These are phyloP conservation scores for Onychostoma macrolepis DNA, from an alignment of 2,113 vertebrate species.

Conservation along the genomic window DNA sequence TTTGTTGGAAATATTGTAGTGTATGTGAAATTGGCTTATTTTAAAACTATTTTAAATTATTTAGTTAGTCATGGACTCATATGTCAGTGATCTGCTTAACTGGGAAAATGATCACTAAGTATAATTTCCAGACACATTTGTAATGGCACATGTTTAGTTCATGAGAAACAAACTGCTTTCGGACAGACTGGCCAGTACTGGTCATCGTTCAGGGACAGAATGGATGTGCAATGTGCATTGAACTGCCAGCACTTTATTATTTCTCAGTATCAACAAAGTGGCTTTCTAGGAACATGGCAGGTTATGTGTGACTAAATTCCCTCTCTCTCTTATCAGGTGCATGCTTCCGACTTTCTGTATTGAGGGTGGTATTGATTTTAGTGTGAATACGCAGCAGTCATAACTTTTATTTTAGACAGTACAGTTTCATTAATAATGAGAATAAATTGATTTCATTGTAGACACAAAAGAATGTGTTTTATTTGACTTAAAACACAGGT, in stretches of 20 bases:
- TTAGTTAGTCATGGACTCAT: too few relatives aligned
- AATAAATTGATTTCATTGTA: too few relatives aligned
- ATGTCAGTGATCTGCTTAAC: neutral
- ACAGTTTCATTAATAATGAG: too few relatives aligned
- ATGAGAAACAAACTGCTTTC: slow-evolving; percentile 11
- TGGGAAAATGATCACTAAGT: neutral
- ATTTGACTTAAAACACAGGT: too few relatives aligned
- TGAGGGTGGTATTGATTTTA: too few relatives aligned
- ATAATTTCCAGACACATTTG: neutral
- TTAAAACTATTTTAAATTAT: too few relatives aligned
- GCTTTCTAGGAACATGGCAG: slow-evolving; percentile 33
- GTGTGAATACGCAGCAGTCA: too few relatives aligned
- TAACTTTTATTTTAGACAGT: too few relatives aligned
- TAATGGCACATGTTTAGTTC: neutral
- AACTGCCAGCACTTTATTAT: slow-evolving; percentile 6
- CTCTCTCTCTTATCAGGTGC: neutral
- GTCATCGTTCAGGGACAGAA: slow-evolving; percentile 3
- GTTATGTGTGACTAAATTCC: neutral
- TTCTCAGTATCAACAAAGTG: slow-evolving; percentile 8
- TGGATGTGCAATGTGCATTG: neutral
- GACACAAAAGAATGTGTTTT: too few relatives aligned
- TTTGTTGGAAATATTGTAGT: neutral
- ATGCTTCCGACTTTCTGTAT: too few relatives aligned
- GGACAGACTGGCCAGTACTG: neutral
- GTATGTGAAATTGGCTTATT: too few relatives aligned